Evolutionary conservation across 2,888 invertebrate species (phyloP).

Genomic region (Drosophila kanekoi): DNA sequence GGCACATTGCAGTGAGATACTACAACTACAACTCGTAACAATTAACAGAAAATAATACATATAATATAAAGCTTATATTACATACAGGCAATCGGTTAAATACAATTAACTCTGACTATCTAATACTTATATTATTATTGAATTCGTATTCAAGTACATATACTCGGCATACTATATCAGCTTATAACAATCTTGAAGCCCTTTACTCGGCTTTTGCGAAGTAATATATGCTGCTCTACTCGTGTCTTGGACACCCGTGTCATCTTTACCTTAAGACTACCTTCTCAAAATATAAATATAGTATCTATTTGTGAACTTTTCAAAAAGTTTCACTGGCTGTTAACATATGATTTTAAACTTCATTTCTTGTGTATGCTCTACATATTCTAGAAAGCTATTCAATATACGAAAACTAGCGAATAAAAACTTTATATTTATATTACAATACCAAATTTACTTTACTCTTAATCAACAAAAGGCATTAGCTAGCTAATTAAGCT

Average conservation of each 20-base stretch:
- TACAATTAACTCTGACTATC: conserved; percentile 3
- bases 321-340: too few species aligned
- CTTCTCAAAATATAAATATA: too few species aligned
- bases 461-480: neutral
- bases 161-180: neutral
- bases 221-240: neutral
- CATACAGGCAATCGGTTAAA: conserved; percentile 22
- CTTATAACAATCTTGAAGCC: neutral
- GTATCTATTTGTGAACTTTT: too few species aligned
- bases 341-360: too few species aligned
- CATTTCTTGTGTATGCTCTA: neutral
- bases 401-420: neutral
- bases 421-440: neutral
- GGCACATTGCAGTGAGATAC: conserved; percentile 35
- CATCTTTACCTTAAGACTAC: too few species aligned
- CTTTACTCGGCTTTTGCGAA: neutral
- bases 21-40: conserved; percentile 27
- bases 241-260: too few species aligned
- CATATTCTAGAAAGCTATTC: neutral
- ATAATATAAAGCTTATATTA: conserved; percentile 9
- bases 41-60: conserved; percentile 14
- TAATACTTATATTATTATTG: neutral
- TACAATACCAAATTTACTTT: neutral
- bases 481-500: neutral
- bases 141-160: too few species aligned